phyloP scores from a whole-genome alignment of 2,113 vertebrate genomes.

The Polypterus senegalus region DNA sequence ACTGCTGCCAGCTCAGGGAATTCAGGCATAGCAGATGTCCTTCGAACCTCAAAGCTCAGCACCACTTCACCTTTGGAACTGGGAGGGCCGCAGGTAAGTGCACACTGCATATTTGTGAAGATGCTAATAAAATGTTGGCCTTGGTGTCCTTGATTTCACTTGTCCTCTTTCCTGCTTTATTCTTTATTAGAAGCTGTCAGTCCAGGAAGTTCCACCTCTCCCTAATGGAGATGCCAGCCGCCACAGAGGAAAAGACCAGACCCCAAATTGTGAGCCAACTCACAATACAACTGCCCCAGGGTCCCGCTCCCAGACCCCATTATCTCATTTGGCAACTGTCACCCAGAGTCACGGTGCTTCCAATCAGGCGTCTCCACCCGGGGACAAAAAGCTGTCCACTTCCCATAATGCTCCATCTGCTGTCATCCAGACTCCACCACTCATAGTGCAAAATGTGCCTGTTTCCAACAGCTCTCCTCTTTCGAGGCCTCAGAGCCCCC shows the following conservation, averaged over 20 bases:
- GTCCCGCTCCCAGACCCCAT: conserved; percentile 9
- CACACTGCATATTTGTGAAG: too few relatives aligned
- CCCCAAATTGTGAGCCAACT: conserved; percentile 2
- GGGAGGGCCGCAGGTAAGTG: conserved; percentile 23
- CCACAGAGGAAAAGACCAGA: conserved; percentile 7
- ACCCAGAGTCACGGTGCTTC: background rate
- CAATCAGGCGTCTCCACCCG: background rate
- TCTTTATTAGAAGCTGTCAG: conserved; percentile 44
- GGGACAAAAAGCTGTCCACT: conserved; percentile 11
- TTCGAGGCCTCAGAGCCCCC: conserved; percentile 50
- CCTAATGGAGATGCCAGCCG: conserved; percentile 46
- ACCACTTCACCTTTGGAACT: conserved; percentile 40
- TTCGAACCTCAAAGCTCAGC: conserved; percentile 48
- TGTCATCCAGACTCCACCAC: conserved; percentile 36
- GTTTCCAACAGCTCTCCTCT: conserved; percentile 38
- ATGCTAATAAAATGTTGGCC: too few relatives aligned
- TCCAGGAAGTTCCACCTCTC: conserved; percentile 57
- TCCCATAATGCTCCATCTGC: conserved; percentile 32
- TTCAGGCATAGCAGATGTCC: conserved; percentile 49
- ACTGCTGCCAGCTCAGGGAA: conserved; percentile 48
- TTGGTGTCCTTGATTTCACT: background rate
- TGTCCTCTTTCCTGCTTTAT: background rate
- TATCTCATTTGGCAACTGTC: conserved; percentile 4
- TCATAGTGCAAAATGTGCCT: conserved; percentile 30
- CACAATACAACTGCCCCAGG: background rate